A percentile compares a stretch with the other conserved stretches of the same genome.
Evolutionary conservation across 2,797 vertebrate species (phyloP).

Genomic region (Oreortyx pictus): DNA sequence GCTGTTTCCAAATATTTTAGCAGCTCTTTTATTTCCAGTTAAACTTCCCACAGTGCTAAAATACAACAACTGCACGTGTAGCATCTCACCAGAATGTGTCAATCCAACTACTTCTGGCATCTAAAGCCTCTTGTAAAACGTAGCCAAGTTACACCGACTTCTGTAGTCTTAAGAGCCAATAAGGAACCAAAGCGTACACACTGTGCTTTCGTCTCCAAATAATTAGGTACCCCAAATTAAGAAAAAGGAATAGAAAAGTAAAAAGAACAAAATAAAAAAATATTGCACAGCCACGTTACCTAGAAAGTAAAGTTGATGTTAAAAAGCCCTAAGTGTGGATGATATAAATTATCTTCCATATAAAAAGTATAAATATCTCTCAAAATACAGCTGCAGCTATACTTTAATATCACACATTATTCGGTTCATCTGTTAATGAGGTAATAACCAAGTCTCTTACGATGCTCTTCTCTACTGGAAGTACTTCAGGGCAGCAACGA

Average conservation of each 20-base stretch:
- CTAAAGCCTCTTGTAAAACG: constrained; percentile 69
- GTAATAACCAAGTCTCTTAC: constrained; percentile 88
- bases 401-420: constrained; percentile 84
- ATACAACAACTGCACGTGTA: constrained; percentile 58
- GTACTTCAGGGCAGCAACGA: constrained; percentile 97
- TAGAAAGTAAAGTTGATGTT: constrained; percentile 85
- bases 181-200: constrained; percentile 68
- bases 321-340: constrained; percentile 83
- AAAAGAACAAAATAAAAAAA: constrained; percentile 84
- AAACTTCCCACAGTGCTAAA: constrained; percentile 76
- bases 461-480: constrained; percentile 88
- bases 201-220: constrained; percentile 77
- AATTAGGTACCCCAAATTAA: constrained; percentile 82
- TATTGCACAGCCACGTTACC: constrained; percentile 86
- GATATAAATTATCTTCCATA: constrained; percentile 88
- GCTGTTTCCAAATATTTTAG: constrained; percentile 76
- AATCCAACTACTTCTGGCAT: constrained; percentile 75
- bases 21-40: constrained; percentile 84
- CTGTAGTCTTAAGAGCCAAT: constrained; percentile 59
- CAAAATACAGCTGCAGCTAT: constrained; percentile 85
- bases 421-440: constrained; percentile 88
- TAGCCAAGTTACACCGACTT: constrained; percentile 59
- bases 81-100: constrained; percentile 68
- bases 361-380: constrained; percentile 88
- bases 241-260: constrained; percentile 85